Evolutionary conservation across 1,140 invertebrate genomes (phyloP).

Genomic region (Zaprionus ornatus): DNA sequence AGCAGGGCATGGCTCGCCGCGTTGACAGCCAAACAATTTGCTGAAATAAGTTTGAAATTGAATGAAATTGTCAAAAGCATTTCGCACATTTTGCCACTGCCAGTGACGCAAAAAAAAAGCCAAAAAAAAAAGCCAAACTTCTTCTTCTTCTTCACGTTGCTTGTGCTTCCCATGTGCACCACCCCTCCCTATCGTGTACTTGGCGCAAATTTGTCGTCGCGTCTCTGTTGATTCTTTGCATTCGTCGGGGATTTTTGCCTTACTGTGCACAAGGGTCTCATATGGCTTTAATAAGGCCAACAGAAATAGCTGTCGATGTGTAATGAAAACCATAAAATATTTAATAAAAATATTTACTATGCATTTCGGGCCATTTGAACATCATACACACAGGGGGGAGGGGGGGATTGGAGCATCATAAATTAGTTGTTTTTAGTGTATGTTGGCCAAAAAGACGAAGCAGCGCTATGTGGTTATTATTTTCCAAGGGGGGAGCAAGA

Average conservation of each 20-base stretch:
- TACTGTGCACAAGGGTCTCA: slow-evolving; percentile 27
- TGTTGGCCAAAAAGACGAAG: slow-evolving; percentile 53
- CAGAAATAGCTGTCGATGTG: slow-evolving; percentile 61
- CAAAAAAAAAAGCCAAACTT: slow-evolving; percentile 34
- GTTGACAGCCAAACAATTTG: slow-evolving; percentile 81
- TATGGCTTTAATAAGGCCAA: slow-evolving; percentile 66
- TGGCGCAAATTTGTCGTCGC: slow-evolving; percentile 24
- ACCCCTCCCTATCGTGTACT: not conserved
- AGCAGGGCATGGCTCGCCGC: slow-evolving; percentile 45
- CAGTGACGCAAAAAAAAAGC: slow-evolving; percentile 32
- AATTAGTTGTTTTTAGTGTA: slow-evolving; percentile 79
- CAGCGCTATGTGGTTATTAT: slow-evolving; percentile 32
- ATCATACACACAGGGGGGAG: slow-evolving; percentile 21
- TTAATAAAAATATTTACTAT: slow-evolving; percentile 81
- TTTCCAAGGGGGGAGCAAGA: slow-evolving; percentile 51
- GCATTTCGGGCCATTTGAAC: slow-evolving; percentile 53
- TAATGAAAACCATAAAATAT: slow-evolving; percentile 80
- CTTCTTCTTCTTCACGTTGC: not conserved
- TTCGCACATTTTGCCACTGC: slow-evolving; percentile 68
- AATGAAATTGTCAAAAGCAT: slow-evolving; percentile 83
- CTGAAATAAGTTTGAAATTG: slow-evolving; percentile 82
- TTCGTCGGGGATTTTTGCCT: slow-evolving; percentile 41
- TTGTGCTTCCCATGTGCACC: not conserved
- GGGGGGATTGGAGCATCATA: slow-evolving; percentile 48
- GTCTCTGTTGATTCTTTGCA: slow-evolving; percentile 27